Conservation (phyloP, 2,113 vertebrate species). For the Chinchilla lanigera region DNA sequence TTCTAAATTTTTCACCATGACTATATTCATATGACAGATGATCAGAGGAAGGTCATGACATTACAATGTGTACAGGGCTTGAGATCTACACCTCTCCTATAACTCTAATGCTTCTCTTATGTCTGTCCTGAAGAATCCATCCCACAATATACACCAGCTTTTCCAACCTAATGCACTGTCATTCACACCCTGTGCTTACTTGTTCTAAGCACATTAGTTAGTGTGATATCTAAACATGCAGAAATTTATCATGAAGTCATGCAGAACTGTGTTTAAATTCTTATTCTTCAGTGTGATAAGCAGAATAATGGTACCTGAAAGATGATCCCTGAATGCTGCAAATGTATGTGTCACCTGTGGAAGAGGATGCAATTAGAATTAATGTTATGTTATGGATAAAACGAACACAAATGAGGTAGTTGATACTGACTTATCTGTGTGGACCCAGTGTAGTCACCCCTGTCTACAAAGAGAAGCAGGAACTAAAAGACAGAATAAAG, state of each 20-base stretch:
- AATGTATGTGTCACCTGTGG: neutral
- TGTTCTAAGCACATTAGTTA: neutral
- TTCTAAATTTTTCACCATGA: neutral
- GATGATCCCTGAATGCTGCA: neutral
- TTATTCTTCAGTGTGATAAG: neutral
- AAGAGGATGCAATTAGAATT: neutral
- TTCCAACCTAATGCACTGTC: neutral
- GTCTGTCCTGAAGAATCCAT: neutral
- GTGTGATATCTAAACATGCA: neutral
- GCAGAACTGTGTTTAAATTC: neutral
- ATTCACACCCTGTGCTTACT: neutral
- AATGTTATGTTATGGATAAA: neutral
- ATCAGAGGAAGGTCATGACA: neutral
- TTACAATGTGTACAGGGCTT: neutral
- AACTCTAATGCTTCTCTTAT: neutral
- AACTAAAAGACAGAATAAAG: neutral
- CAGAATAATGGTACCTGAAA: neutral
- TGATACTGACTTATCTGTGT: fast-evolving
- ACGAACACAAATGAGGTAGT: neutral
- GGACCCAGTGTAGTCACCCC: neutral
- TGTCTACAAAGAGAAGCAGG: neutral
- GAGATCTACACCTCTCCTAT: neutral
- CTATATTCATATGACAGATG: neutral
- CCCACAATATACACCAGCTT: fast-evolving
- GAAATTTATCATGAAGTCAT: neutral